These are phyloP conservation scores for Rhagoletis pomonella DNA, from an alignment of 1,140 invertebrate species.

Conservation along the genomic window DNA sequence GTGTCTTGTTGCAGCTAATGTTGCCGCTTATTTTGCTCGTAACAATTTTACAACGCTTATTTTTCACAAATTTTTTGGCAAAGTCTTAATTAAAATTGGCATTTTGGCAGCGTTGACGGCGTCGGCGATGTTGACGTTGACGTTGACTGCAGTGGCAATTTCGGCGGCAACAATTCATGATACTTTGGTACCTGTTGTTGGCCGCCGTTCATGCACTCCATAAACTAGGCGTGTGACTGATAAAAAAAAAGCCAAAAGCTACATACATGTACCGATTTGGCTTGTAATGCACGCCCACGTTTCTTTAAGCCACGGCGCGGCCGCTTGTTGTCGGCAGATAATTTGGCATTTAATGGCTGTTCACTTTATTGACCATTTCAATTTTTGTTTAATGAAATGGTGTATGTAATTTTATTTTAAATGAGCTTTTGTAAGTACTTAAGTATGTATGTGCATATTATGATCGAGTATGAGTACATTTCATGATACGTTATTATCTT, in stretches of 20 bases:
- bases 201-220: background rate
- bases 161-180: background rate
- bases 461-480: too few relatives aligned
- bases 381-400: background rate
- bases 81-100: conserved; percentile 54
- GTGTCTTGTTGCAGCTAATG: background rate
- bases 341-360: conserved; percentile 1
- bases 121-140: background rate
- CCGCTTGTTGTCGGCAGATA: conserved; percentile 58
- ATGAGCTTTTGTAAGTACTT: background rate
- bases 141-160: background rate
- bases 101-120: conserved; percentile 23
- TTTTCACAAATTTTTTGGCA: background rate
- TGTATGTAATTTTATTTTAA: background rate
- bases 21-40: conserved; percentile 19
- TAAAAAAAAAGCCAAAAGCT: background rate
- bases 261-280: conserved; percentile 50
- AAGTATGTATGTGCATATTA: background rate
- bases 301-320: conserved; percentile 56
- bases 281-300: conserved; percentile 48
- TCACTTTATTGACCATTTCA: background rate
- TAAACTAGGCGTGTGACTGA: conserved; percentile 27
- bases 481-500: too few relatives aligned
- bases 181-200: conserved; percentile 8
- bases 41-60: background rate